Evolutionary conservation across 2,888 invertebrate species (phyloP).

Genomic region (Embidobia sp.): DNA sequence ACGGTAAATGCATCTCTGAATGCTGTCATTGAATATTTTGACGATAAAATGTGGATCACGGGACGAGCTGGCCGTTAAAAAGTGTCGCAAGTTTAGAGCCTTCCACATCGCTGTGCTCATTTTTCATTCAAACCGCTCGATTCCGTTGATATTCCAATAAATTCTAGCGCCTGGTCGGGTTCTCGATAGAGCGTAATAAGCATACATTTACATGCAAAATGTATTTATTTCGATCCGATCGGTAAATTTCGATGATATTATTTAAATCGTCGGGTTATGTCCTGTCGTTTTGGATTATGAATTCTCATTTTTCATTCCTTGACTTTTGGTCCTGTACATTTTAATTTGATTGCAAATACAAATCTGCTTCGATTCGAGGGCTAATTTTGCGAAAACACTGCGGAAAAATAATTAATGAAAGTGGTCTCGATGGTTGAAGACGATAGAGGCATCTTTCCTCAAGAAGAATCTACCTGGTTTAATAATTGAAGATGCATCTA

Average conservation of each 20-base stretch:
- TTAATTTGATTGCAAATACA: too few species aligned
- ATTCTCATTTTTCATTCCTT: conserved; percentile 43
- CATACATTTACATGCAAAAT: conserved; percentile 75
- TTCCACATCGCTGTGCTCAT: conserved; percentile 76
- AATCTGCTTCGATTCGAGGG: too few species aligned
- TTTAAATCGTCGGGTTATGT: conserved; percentile 50
- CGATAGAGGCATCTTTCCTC: too few species aligned
- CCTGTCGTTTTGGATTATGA: conserved; percentile 43
- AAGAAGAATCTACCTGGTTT: too few species aligned
- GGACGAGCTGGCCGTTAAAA: conserved; percentile 55
- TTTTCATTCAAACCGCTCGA: conserved; percentile 75
- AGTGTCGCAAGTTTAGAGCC: conserved; percentile 71
- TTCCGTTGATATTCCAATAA: conserved; percentile 69
- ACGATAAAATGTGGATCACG: conserved; percentile 47
- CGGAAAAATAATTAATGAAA: too few species aligned
- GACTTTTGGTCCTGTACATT: too few species aligned
- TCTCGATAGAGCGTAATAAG: conserved; percentile 63
- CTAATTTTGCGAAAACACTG: too few species aligned
- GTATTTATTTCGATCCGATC: conserved; percentile 57
- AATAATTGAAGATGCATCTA: too few species aligned
- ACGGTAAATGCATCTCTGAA: too few species aligned
- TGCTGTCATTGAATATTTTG: conserved; percentile 49
- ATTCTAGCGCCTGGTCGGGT: conserved; percentile 69
- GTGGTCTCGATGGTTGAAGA: too few species aligned
- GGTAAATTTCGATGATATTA: conserved; percentile 49